Evolutionary conservation across 2,797 vertebrate genomes (phyloP), one percentile per base, ranked within the genome.

Genomic region (Coranthus polyacanthus): DNA sequence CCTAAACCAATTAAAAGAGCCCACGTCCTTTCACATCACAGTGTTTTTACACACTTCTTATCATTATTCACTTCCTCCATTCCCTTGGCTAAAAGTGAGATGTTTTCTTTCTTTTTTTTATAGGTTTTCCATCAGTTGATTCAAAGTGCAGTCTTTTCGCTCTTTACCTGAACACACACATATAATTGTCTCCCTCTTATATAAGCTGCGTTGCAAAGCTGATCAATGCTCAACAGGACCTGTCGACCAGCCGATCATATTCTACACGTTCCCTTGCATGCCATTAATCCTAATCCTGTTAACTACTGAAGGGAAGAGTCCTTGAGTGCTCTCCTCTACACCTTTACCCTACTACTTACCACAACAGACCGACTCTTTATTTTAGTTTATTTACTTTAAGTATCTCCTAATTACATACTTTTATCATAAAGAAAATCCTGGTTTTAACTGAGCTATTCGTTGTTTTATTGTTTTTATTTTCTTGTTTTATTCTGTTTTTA

Each of bases 281-380:
- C 68, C 41, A 54, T 86, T 84, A 91, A 32, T 65, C 4, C 39
- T 87, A 79, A 92, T 88, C 86, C 78, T 79, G 81, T 91, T 89
- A 90, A 83, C 72, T 73, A 81, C 81, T 84, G 87, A 83, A 69
- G 75, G 67, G 46, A 82, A 43, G 72, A 79, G 87, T 83, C 83
- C 87, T 86, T 87, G 77, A 85, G 26, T 12, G 43, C 34, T 78
- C 66, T 61, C 69, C 65, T 67, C 45, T 52, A 15, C 22, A 75
- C 49, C 65, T 77, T 78, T 62, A 66, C 17, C 58, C 59, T 59
- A 69, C 56, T 42, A 12, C 2, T 55, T 42, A 42, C 65, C 26
- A 29, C 26, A n/a, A n/a, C 9, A 29, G 9, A 29, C 26, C 26
- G 5, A 29, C 26, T 7, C 26, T 29, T 29, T 29, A 29, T 8